phyloP scores from a whole-genome alignment of 1,140 invertebrate genomes.

The Musca vetustissima region DNA sequence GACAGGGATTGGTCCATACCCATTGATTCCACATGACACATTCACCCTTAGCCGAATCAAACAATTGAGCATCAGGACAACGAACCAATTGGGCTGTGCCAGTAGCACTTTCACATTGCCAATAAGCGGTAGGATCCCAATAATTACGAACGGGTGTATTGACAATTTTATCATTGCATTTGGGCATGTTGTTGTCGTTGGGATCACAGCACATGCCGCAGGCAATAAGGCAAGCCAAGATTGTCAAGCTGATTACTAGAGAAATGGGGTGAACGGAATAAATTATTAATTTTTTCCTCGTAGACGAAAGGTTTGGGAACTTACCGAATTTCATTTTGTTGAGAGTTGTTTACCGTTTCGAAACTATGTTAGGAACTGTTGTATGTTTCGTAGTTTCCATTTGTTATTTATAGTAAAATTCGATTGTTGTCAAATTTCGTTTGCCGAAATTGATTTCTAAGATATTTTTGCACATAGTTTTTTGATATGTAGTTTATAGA shows the following conservation, averaged over 20 bases:
- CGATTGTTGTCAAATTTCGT: too few relatives aligned
- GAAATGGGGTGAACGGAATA: too few relatives aligned
- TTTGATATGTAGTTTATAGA: too few relatives aligned
- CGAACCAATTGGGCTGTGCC: neutral
- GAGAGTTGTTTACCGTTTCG: too few relatives aligned
- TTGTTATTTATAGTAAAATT: too few relatives aligned
- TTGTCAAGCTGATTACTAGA: slow-evolving; percentile 2
- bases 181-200: neutral
- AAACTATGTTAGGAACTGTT: too few relatives aligned
- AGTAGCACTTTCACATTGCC: neutral
- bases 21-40: neutral
- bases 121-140: slow-evolving; percentile 6
- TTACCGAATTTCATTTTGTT: too few relatives aligned
- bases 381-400: too few relatives aligned
- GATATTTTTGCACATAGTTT: too few relatives aligned
- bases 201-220: neutral
- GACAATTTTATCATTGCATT: neutral
- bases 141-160: slow-evolving; percentile 10
- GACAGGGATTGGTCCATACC: neutral
- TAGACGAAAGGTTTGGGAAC: too few relatives aligned
- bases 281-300: too few relatives aligned
- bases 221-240: neutral
- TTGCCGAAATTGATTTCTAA: too few relatives aligned
- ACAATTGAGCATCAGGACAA: slow-evolving; percentile 2
- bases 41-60: neutral